Base-by-base conservation (phyloP, 2,113 vertebrate species). In the Mus spicilegus region DNA sequence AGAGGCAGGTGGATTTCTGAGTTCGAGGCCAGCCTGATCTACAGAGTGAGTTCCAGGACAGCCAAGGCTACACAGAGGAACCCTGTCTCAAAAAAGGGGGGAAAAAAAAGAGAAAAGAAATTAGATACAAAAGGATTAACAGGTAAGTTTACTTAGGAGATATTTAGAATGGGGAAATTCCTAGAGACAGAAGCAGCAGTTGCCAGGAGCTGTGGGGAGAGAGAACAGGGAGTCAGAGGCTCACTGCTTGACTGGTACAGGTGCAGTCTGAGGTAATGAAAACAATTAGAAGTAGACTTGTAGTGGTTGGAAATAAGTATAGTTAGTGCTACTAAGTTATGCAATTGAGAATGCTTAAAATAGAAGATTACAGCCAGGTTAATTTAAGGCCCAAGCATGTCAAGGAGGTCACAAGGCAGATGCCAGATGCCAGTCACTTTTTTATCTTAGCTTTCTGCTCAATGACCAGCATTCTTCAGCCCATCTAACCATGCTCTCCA, bases 301-400 rank as follows among this genome's bases (percentile, higher is more conserved):
- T 12, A 77, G 82, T 78, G 12, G 58, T 26, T 70, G 26, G 11
- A 73, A 8, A 49, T 86, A 80, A 91, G 49, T 77, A 49, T 54
- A 92, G 81, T 67, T 73, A 90, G 73, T 58, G 24, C 90, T 56
- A 93, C 77, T 61, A 63, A 90, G 76, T 26, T 90, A 6, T 22
- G 84, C 5, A 80, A 39, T 86, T 95, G 72, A 94, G 93, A 96
- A 84, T 80, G 8, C 39, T 73, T 80, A 81, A 93, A 87, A 78
- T 28, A 14, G 16, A 39, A n/a, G 5, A 46, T 39, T 49, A 58
- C 67, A 84, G 12, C 61, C 54, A 84, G 51, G 36, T 88, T 92
- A 86, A 93, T 65, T 90, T 89, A 87, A 95, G 67, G 28, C n/a
- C 24, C 81, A 69, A 54, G 7, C 19, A 69, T 22, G 49, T 76